A percentile compares a stretch with the other conserved stretches of the same genome.
These are phyloP conservation scores for Nothura maculosa DNA, from an alignment of 2,797 vertebrate species.

Conservation along the genomic window DNA sequence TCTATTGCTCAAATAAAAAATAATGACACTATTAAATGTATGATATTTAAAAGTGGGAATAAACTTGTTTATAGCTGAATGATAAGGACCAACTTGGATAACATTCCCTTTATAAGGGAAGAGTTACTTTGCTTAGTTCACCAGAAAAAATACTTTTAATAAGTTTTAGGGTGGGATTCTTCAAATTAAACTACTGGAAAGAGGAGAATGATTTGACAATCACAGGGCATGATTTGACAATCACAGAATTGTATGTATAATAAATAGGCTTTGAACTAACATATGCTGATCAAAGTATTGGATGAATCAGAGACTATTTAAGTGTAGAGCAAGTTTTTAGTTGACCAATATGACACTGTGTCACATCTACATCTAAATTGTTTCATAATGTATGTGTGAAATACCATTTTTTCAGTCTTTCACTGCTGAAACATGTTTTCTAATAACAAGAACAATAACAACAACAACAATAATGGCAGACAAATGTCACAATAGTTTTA, in stretches of 20 bases:
- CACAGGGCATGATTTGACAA: neutral
- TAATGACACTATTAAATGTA: rapidly evolving
- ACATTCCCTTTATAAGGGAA: neutral
- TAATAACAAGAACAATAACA: too few relatives aligned
- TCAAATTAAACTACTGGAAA: neutral
- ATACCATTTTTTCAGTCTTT: neutral
- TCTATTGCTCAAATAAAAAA: neutral
- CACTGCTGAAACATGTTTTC: neutral
- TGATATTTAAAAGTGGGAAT: neutral
- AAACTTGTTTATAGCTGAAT: neutral
- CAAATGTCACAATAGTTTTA: neutral
- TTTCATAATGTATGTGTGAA: neutral
- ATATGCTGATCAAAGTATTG: neutral
- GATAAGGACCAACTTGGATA: neutral
- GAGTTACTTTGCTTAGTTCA: neutral
- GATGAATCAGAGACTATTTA: neutral
- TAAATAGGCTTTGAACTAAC: neutral
- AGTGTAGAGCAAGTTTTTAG: neutral
- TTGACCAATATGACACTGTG: neutral
- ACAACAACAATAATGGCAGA: neutral
- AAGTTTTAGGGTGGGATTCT: neutral
- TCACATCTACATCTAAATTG: neutral
- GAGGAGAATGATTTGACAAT: neutral
- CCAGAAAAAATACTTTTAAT: neutral
- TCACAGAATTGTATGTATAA: neutral